Conservation (phyloP, 2,888 invertebrate genomes). For the Cryptus viduatorius region DNA sequence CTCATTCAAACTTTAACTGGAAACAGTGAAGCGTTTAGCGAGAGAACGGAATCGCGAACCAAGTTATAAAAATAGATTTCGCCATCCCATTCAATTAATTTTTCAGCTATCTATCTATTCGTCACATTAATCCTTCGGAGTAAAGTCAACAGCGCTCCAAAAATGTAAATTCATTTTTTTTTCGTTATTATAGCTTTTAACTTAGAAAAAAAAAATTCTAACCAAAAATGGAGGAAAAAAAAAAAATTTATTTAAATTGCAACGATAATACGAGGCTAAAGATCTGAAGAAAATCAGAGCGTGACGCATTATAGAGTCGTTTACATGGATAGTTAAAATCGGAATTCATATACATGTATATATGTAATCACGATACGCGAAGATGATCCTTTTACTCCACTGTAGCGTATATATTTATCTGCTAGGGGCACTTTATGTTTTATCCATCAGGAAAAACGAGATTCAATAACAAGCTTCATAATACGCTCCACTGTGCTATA, state of each 20-base stretch:
- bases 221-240: not conserved
- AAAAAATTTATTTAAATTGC: not conserved
- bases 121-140: not conserved
- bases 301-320: not conserved
- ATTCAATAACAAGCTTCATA: slow-evolving; percentile 64
- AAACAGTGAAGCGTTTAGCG: not conserved
- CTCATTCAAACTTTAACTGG: not conserved
- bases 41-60: not conserved
- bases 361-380: not conserved
- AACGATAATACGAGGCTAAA: not conserved
- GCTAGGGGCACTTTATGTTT: slow-evolving; percentile 45
- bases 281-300: not conserved
- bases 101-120: not conserved
- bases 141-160: not conserved
- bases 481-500: slow-evolving; percentile 53
- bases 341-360: not conserved
- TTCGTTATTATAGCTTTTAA: not conserved
- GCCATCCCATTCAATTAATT: not conserved
- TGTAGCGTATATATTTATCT: slow-evolving; percentile 1
- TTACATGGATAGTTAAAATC: not conserved
- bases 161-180: too few species aligned
- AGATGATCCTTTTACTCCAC: slow-evolving; percentile 5
- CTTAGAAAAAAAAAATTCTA: not conserved
- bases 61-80: not conserved
- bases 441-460: slow-evolving; percentile 32